Base-by-base conservation (phyloP, 2,888 invertebrate genomes). In the Malachius bipustulatus region DNA sequence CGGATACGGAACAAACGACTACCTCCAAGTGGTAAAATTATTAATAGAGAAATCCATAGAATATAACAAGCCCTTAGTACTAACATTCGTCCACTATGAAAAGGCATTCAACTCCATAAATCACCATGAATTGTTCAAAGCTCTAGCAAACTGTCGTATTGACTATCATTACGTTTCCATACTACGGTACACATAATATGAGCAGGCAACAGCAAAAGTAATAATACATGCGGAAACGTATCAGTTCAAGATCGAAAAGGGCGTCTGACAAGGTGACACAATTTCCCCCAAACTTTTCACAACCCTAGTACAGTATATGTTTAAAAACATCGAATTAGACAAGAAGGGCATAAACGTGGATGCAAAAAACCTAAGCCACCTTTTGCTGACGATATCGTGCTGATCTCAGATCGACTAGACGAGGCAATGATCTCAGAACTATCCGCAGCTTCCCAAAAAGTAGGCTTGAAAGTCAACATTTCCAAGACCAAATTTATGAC, bases 1-100 rank as follows among this genome's bases (percentile, higher is more conserved):
- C n/a, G 36, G 34, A 4, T 42, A 32, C 29, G 38, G 38, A 16
- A 42, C 43, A 1, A 42, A 41, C 16, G 43, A 45, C 32, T 40
- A 45, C 28, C 34, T 42, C n/a, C 40, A 41, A 31, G 32, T 26
- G n/a, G 26, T 41, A 16, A 40, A 40, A 35, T 36, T 26, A 8
- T 16, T 42, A 29, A 40, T 45, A 14, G 40, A 47, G 35, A 47
- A 47, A 28, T 28, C 27, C 11, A 30, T 36, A 13, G 42, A 46
- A 31, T 43, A 47, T 28, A 39, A 40, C 13, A 35, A 15, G 15
- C 31, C 35, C n/a, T 19, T 34, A 2, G 15, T 29, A n/a, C 14
- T 34, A 4, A 4, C 26, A 6, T 36, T 30, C 31, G 31, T 36
- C 11, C 15, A 36, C 24, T 36, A 31, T 10, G 26, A 36, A 31